Percentiles rank a stretch among this genome's conserved stretches.
phyloP scores from a whole-genome alignment of 1,140 invertebrate genomes.

The Tribolium madens region DNA sequence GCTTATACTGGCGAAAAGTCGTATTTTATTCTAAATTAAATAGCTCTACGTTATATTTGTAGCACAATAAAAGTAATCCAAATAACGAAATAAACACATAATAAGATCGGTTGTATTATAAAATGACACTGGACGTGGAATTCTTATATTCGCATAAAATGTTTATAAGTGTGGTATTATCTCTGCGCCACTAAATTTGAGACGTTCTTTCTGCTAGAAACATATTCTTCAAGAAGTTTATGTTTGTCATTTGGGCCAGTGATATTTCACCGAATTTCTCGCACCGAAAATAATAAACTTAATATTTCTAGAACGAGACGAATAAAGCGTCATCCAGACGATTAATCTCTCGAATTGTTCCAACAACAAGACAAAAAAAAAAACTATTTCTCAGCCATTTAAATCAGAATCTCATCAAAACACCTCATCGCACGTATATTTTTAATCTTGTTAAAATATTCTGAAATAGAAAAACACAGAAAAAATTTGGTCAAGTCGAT shows the following conservation, averaged over 20 bases:
- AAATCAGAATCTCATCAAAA: too few relatives aligned
- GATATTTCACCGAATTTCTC: slow-evolving; percentile 1
- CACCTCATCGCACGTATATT: too few relatives aligned
- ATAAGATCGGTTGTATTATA: background rate
- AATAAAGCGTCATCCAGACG: background rate
- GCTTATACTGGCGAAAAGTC: background rate
- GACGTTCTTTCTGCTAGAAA: background rate
- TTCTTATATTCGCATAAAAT: slow-evolving; percentile 9
- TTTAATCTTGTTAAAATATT: too few relatives aligned
- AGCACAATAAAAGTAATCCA: background rate
- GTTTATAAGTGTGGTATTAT: slow-evolving; percentile 20
- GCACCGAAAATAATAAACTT: background rate
- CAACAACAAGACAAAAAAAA: too few relatives aligned
- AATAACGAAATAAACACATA: slow-evolving; percentile 9
- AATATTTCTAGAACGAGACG: background rate
- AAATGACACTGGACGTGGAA: background rate
- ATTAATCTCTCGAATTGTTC: background rate
- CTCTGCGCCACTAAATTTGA: background rate
- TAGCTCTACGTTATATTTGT: background rate
- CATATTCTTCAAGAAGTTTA: slow-evolving; percentile 5
- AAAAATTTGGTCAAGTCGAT: background rate
- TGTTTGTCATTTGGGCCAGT: slow-evolving; percentile 1
- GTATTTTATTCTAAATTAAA: slow-evolving; percentile 27
- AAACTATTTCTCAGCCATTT: too few relatives aligned
- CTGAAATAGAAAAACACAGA: too few relatives aligned